Base-by-base conservation (phyloP, 2,797 vertebrate species). In the Chloroceryle amazona region DNA sequence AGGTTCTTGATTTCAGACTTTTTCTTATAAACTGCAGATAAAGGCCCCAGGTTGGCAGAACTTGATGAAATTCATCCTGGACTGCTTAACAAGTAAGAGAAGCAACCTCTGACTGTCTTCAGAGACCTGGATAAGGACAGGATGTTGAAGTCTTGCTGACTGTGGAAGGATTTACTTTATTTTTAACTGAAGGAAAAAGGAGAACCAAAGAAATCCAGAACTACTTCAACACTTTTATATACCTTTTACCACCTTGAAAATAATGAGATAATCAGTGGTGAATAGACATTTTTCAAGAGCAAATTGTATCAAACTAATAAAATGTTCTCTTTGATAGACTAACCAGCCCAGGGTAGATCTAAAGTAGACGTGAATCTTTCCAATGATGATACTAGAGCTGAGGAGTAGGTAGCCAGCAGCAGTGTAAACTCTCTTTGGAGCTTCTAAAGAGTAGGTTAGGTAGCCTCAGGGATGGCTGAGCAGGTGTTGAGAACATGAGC, bases 361-460 rank as follows among this genome's bases (percentile, higher is more conserved):
- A 61, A 75, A 25, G 49, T 22, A 67, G 37, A 60, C 35, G 31
- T 37, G 37, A 75, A 75, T 37, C 42, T 81, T 86, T 78, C n/a
- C 61, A 33, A 31, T 0, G 1, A 22, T 2, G 1, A 33, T 21
- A 42, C 5, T 47, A 61, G 29, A 83, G 10, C 20, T 25, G 52
- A 66, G 55, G 41, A 86, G 51, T 3, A 66, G 26, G 13, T 29
- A 66, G 23, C 18, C 33, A 75, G 21, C 18, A 75, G 37, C 3
- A 1, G 11, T 71, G 26, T 55, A 51, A 81, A 89, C 85, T 74
- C 29, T 70, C 41, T 14, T 42, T 67, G 52, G 33, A 67, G 46
- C 28, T 80, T 11, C 67, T 76, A 22, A 63, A 44, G 55, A 61
- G 37, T 33, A 62, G 19, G 26, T 62, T 68, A 88, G 66, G 58